These are phyloP conservation scores for Macrostomum lignano DNA, from an alignment of 1,140 invertebrate genomes.

Conservation along the genomic window DNA sequence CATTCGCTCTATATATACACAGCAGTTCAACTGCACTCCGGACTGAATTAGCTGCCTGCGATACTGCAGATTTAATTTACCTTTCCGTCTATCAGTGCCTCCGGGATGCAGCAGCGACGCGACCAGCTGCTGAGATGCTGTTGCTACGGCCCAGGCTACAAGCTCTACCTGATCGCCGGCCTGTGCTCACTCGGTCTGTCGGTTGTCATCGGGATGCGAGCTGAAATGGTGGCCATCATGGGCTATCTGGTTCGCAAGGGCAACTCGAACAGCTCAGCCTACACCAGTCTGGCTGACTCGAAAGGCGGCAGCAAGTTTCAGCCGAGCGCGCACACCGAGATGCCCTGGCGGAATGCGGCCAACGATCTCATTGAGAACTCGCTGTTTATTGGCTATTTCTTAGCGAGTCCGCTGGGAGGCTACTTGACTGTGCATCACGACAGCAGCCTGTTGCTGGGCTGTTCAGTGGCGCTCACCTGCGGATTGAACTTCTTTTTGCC, in stretches of 20 bases:
- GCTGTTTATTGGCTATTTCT: conserved; percentile 5
- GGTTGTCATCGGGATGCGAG: conserved; percentile 5
- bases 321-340: not conserved
- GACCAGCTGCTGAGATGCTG: no score
- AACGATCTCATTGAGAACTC: conserved; percentile 6
- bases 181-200: conserved; percentile 3
- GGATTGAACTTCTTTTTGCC: conserved; percentile 4
- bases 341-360: conserved; percentile 4
- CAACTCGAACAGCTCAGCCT: no score
- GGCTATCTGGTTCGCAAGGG: conserved; percentile 3
- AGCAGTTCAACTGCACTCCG: no score
- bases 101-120: no score
- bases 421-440: conserved; percentile 5
- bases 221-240: conserved; percentile 6
- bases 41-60: no score
- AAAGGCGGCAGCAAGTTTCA: conserved; percentile 4
- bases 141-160: conserved; percentile 5
- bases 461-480: conserved; percentile 5
- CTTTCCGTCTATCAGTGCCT: no score
- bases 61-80: no score
- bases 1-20: no score
- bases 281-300: no score
- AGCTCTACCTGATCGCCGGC: conserved; percentile 1
- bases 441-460: not conserved
- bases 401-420: conserved; percentile 2